Base-by-base conservation (phyloP, 1,140 invertebrate species). In the Maconellicoccus hirsutus region DNA sequence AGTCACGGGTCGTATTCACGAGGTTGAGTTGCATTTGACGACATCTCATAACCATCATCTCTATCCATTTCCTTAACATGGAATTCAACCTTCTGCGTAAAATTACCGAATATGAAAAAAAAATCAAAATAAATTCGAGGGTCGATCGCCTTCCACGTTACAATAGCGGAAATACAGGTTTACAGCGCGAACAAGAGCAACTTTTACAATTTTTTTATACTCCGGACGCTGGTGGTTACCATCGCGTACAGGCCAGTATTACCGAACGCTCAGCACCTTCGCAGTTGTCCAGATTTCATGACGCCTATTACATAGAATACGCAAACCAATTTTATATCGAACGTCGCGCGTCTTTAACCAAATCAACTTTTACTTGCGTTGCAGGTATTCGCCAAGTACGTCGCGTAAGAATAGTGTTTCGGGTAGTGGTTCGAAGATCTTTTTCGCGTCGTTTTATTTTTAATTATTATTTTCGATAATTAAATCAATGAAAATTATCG, bases 121-220 rank as follows among this genome's bases (percentile, higher is more conserved):
- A 33, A 33, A 33, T 33, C 29, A 33, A 33, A 33, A 33, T 33
- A 33, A 33, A 33, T 33, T 33, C 42, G 42, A 52, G 42, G 42
- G 42, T 52, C 42, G 42, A 14, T 52, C 42, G 42, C 42, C 42
- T 19, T 52, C 12, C 42, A 14, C 42, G 42, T 52, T 19, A 14
- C 42, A 52, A 52, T 52, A 52, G 42, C 42, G 42, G 42, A 52
- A 52, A 52, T 52, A 52, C 42, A 8, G 42, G 42, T 52, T 52
- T 52, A 6, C 42, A 52, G 42, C n/a, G n/a, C 42, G 3, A 52
- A 19, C 42, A 52, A 19, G 42, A 52, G 42, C 42, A 52, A 52
- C 42, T 52, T 52, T 52, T 52, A 52, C 42, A 52, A 52, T 52
- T 52, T 52, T 16, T 52, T 52, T 52, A 16, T 14, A 52, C 42